Percentiles rank a stretch among this genome's conserved stretches.
phyloP scores from a whole-genome alignment of 2,113 vertebrate species.

The Callipepla squamata region DNA sequence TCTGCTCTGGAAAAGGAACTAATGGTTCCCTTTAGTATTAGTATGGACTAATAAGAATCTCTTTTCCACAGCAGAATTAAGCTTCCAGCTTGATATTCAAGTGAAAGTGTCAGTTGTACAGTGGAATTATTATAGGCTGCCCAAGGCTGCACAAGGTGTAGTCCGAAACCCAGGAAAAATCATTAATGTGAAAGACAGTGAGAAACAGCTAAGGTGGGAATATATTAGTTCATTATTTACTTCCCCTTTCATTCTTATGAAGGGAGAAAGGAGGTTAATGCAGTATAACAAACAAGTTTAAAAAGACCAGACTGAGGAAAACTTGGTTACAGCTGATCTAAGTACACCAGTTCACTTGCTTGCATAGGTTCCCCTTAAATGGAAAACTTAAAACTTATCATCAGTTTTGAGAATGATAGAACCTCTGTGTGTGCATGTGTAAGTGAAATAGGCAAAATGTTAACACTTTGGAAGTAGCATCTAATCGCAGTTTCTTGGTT shows the following conservation, averaged over 20 bases:
- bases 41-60: neutral
- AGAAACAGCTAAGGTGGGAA: neutral
- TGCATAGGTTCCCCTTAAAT: neutral
- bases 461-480: neutral
- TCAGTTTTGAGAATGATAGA: neutral
- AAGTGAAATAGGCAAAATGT: neutral
- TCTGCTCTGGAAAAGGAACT: neutral
- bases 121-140: neutral
- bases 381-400: neutral
- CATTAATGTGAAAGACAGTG: neutral
- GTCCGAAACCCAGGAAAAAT: neutral
- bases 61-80: neutral
- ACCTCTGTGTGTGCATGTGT: neutral
- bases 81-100: neutral
- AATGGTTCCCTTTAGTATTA: neutral
- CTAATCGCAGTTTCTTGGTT: neutral
- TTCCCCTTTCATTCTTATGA: neutral
- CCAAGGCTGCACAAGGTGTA: neutral
- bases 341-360: neutral
- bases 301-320: neutral
- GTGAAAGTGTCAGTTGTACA: rapidly evolving
- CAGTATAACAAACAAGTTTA: neutral
- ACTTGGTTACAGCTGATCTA: neutral
- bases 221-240: neutral
- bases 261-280: neutral